Base-by-base conservation (phyloP, 23 tunicate species). In the Trididemnum clinides region DNA sequence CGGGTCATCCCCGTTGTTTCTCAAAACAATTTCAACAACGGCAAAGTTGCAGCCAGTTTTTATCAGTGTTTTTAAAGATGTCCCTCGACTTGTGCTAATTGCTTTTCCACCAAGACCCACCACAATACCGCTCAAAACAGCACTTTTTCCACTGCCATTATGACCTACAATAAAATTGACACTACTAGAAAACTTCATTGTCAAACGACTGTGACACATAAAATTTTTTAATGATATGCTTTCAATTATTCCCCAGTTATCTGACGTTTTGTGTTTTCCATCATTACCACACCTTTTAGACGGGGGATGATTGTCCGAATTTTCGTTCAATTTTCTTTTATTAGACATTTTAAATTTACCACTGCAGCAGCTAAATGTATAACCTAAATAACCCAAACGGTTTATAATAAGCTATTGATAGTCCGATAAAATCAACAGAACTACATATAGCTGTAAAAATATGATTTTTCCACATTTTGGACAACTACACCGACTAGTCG, bases 71-170 rank as follows among this genome's bases (percentile, higher is more conserved):
- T 94, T 94, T 30, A 94, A 64, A 26, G 92, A 88, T 4, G 94
- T 86, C 50, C 98, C 98, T 23, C 98, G 81, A 64, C 90, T 94
- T 31, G 98, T 94, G 57, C 90, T 94, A 44, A 86, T 82, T 54
- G 94, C 88, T 81, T 94, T 89, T 7, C 98, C 98, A 30, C 98
- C 98, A 51, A 94, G 77, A 0, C 93, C 98, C 34, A 94, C 90
- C 23, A 94, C 72, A 2, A 94, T 54, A n/a, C 95, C 98, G 21
- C 94, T 89, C 6, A 94, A 51, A 25, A 94, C 84, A 1, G 98
- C 98, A 89, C 98, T 94, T 89, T 94, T 94, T 54, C 98, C 98
- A 81, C 98, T 94, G 1, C 98, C 98, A 69, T 94, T 94, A 57
- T 89, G 93, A 7, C 98, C 98, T 39, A 94, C 88, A 33, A 94